phyloP scores from a whole-genome alignment of 2,113 vertebrate genomes.

The Caranx melampygus region DNA sequence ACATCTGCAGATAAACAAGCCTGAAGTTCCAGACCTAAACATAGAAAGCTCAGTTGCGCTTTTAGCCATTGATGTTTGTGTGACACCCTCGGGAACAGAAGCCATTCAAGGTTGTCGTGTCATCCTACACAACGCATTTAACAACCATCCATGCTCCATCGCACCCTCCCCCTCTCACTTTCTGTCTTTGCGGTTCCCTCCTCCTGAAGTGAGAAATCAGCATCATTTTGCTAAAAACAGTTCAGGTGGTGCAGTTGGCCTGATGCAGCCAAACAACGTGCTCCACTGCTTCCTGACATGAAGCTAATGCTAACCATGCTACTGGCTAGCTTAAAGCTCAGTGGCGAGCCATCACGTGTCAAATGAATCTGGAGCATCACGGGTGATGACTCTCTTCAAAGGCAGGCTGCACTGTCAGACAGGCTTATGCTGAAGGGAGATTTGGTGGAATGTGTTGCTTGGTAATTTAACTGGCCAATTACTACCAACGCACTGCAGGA shows the following conservation, averaged over 20 bases:
- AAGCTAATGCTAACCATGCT: slow-evolving; percentile 26
- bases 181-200: neutral
- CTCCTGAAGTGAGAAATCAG: slow-evolving; percentile 17
- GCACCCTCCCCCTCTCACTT: neutral
- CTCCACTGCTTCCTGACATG: neutral
- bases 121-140: slow-evolving; percentile 17
- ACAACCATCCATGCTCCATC: slow-evolving; percentile 9
- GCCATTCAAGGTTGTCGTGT: slow-evolving; percentile 41
- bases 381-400: slow-evolving; percentile 65
- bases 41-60: slow-evolving; percentile 40
- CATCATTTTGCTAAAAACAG: neutral
- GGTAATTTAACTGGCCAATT: slow-evolving; percentile 15
- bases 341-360: slow-evolving; percentile 56
- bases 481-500: neutral
- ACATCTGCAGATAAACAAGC: slow-evolving; percentile 37
- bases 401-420: slow-evolving; percentile 47
- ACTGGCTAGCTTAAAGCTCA: slow-evolving; percentile 22
- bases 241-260: neutral
- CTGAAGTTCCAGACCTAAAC: slow-evolving; percentile 39
- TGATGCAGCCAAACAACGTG: slow-evolving; percentile 23
- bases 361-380: slow-evolving; percentile 58
- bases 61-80: slow-evolving; percentile 41
- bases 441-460: slow-evolving; percentile 30
- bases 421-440: slow-evolving; percentile 41
- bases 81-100: slow-evolving; percentile 12